Base-by-base conservation (phyloP, 2,797 vertebrate genomes). In the Enteromius thamalakanensis region DNA sequence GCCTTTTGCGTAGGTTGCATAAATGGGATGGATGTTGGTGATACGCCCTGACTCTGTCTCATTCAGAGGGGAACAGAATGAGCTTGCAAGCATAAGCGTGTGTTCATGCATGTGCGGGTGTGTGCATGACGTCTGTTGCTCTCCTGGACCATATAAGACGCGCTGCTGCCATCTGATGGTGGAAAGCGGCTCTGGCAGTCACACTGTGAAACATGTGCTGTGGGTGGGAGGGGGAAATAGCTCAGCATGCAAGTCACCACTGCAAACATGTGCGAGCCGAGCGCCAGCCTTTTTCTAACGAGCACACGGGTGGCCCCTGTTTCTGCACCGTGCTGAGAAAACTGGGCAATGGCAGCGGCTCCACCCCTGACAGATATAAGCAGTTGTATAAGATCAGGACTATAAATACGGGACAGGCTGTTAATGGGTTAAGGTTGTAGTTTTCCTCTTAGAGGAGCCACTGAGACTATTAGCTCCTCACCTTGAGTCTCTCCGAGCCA, bases 311-410 rank as follows among this genome's bases (percentile, higher is more conserved):
- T 81, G 76, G 65, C 83, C 84, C 75, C 80, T 91, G 88, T 89
- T 86, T 76, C 42, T 51, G 64, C 67, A 60, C 67, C 37, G 29
- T 67, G 83, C 88, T 21, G 75, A 84, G 77, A 81, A 90, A 87
- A 86, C 88, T 77, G 82, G 83, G 85, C 85, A 89, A 90, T 79
- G 23, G 40, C 55, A 70, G 55, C 3, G 15, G 70, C 72, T 67
- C 45, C 37, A 6, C 21, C 29, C 60, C 69, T 45, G 32, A 80
- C 79, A 10, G 42, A 85, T 88, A 80, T 81, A 89, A 75, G 76
- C 67, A 29, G 86, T 93, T 94, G 91, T 92, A 84, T 91, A 91
- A 93, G 88, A 83, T 82, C 40, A 85, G 51, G 26, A 47, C 72
- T 91, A 83, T 87, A 87, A 89, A 90, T 90, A 87, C 85, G 37